A percentile compares a stretch with the other conserved stretches of the same genome.
Conservation (phyloP, 2,888 invertebrate genomes). For the Brenthis daphne region DNA sequence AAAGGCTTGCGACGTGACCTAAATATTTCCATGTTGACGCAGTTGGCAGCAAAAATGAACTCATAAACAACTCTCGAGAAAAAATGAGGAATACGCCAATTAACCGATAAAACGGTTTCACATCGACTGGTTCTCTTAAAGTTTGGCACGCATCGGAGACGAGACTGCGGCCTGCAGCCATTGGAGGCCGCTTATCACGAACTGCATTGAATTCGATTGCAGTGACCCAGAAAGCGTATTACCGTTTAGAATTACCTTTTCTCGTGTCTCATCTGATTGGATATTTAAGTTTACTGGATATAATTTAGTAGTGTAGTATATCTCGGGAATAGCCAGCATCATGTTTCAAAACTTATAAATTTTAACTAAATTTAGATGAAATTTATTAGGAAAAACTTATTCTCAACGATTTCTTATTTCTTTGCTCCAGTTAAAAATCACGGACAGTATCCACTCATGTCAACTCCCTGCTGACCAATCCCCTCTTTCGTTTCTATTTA, state of each 20-base stretch:
- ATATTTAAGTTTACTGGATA: too few species aligned
- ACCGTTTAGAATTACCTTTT: constrained; percentile 44
- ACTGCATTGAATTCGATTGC: constrained; percentile 53
- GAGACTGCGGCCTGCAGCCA: constrained; percentile 52
- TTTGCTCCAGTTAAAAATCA: too few species aligned
- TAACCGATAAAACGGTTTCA: constrained; percentile 29
- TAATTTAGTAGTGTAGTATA: too few species aligned
- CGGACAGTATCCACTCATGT: too few species aligned
- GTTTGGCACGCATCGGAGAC: constrained; percentile 60
- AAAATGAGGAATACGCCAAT: constrained; percentile 32
- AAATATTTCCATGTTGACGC: constrained; percentile 33
- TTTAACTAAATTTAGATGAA: too few species aligned
- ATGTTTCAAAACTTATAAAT: too few species aligned
- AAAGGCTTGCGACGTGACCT: constrained; percentile 26
- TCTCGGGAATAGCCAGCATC: too few species aligned
- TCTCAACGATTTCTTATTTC: too few species aligned
- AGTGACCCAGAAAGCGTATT: constrained; percentile 59
- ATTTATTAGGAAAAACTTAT: too few species aligned
- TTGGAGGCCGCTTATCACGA: constrained; percentile 51
- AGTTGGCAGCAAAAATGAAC: constrained; percentile 31
- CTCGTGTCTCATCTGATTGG: constrained; percentile 30
- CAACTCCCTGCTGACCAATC: too few species aligned
- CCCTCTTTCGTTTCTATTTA: too few species aligned
- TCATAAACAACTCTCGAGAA: constrained; percentile 28
- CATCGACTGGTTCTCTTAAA: constrained; percentile 47